Evolutionary conservation across 2,888 invertebrate genomes (phyloP).

Genomic region (Hypolimnas misippus): DNA sequence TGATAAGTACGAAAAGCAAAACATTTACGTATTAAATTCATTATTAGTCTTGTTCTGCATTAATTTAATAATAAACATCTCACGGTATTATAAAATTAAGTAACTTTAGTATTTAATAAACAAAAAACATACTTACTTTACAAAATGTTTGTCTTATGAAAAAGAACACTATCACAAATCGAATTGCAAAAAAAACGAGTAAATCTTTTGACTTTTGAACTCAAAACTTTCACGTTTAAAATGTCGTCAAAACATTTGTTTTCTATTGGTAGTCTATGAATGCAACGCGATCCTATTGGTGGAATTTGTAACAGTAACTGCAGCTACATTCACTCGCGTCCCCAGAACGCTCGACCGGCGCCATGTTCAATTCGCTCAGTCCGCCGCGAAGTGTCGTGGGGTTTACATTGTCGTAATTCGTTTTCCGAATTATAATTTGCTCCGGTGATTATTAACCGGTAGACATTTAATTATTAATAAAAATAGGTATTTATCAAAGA

Average conservation of each 20-base stretch:
- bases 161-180: not conserved
- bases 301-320: slow-evolving; percentile 57
- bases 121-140: not conserved
- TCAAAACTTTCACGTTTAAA: slow-evolving; percentile 28
- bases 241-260: slow-evolving; percentile 11
- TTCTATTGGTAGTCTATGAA: slow-evolving; percentile 55
- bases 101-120: too few relatives aligned
- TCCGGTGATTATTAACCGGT: slow-evolving; percentile 63
- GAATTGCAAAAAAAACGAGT: not conserved
- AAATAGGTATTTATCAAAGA: slow-evolving; percentile 46
- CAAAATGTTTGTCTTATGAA: not conserved
- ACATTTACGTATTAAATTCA: too few relatives aligned
- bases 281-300: slow-evolving; percentile 57
- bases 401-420: slow-evolving; percentile 51
- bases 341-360: slow-evolving; percentile 59
- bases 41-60: too few relatives aligned
- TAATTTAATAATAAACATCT: too few relatives aligned
- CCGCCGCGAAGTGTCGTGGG: slow-evolving; percentile 75
- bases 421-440: slow-evolving; percentile 50
- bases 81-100: too few relatives aligned
- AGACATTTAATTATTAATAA: slow-evolving; percentile 35
- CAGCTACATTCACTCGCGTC: slow-evolving; percentile 70
- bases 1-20: too few relatives aligned
- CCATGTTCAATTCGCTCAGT: slow-evolving; percentile 76
- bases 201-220: slow-evolving; percentile 18